phyloP scores from a whole-genome alignment of 2,888 invertebrate species.

The Lumbricus terrestris region DNA sequence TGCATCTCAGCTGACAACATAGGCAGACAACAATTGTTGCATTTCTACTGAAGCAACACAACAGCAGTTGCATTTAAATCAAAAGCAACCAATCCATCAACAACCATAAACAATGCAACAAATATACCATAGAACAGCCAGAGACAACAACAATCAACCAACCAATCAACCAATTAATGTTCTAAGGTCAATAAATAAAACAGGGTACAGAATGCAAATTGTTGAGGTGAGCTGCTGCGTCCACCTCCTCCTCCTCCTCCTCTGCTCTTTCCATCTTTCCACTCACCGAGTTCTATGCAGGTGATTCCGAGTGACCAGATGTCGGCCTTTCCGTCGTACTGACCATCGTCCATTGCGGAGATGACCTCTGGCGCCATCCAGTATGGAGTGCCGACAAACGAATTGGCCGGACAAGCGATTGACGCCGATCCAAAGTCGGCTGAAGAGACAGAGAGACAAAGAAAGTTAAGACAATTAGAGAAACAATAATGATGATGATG shows the following conservation, averaged over 20 bases:
- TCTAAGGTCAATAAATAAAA: too few relatives aligned
- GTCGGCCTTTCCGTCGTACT: constrained; percentile 98
- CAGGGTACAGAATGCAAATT: too few relatives aligned
- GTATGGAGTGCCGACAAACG: constrained; percentile 86
- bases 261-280: neutral
- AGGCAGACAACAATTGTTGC: neutral
- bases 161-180: neutral
- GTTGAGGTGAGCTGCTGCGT: too few relatives aligned
- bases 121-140: neutral
- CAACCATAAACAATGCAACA: neutral
- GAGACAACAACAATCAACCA: neutral
- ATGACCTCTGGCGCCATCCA: constrained; percentile 94
- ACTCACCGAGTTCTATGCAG: constrained; percentile 85
- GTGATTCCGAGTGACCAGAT: constrained; percentile 98
- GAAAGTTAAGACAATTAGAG: too few relatives aligned
- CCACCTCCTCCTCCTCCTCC: neutral
- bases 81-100: neutral
- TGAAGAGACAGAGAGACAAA: constrained; percentile 46
- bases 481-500: too few relatives aligned
- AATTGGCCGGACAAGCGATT: constrained; percentile 94
- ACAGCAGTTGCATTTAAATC: neutral
- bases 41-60: neutral
- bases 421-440: constrained; percentile 99
- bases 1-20: neutral
- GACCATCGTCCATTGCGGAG: constrained; percentile 98